Base-by-base conservation (phyloP, 1,140 invertebrate genomes). In the Chionoecetes opilio region DNA sequence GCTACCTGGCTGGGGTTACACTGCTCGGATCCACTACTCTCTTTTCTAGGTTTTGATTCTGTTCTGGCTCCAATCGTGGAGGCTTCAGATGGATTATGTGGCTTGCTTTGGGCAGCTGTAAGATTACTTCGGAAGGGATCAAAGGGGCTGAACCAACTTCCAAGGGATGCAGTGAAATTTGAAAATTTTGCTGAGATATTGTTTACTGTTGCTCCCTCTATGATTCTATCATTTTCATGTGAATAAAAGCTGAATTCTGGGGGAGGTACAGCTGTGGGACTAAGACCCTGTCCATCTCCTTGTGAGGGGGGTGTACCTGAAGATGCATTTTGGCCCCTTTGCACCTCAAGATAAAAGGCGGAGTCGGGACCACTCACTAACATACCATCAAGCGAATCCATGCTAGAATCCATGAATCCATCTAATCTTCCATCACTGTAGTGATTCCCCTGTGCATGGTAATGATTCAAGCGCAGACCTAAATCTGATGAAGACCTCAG, bases 351-450 rank as follows among this genome's bases (percentile, higher is more conserved):
- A 92, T 82, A 95, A 85, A 93, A 95, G 29, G 94, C 21, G n/a
- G 91, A 87, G 21, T 95, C 94, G 91, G 63, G 94, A 34, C 91
- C 75, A 53, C 92, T 85, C n/a, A 95, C 94, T 9, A 92, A 21
- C 92, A 93, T 95, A 38, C 94, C 88, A 84, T 95, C 94, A 6
- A 95, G 37, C n/a, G 94, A 95, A 87, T 95, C 94, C 41, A 93
- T 93, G 37, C 94, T 95, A 0, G 94, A 93, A 85, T 95, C 94
- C 94, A 95, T 93, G 37, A 93, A 93, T 34, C 94, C 94, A 95
- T 95, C 94, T 38, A 95, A 14, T 41, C 91, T 90, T 35, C 75
- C 94, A 84, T 95, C 92, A 84, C 84, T 89, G 46, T 82, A 93
- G 17, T 53, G 94, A 17, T 31, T 82, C 8, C 89, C 94, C 32